Base-by-base conservation (phyloP, 37 sponge, comb jelly and placozoan genomes). In the Haliclona indistincta region DNA sequence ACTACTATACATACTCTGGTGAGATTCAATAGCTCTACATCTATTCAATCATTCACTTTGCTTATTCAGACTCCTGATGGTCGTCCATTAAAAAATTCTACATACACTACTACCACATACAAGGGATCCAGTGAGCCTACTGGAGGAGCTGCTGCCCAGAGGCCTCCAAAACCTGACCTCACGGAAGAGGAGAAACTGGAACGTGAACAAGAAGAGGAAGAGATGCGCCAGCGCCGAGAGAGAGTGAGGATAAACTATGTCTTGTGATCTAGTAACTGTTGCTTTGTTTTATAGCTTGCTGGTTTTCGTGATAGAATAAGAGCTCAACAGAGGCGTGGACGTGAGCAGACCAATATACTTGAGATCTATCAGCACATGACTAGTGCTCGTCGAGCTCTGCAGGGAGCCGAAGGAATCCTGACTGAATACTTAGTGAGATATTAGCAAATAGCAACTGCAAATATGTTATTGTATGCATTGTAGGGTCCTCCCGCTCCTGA, bases 331-430 rank as follows among this genome's bases (percentile, higher is more conserved):
- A 58, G 60, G 25, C 13, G 23, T 58, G 60, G 60, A 25, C 11
- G 60, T 25, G 60, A 58, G n/a, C 60, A 58, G 25, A 58, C 60
- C 7, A 25, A 58, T n/a, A 58, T 58, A n/a, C 60, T 58, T 7
- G 60, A 58, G n/a, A 58, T 58, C 11, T 58, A 58, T 20, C 60
- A 58, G 60, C 60, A 58, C 60, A 58, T 58, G 60, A 58, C 60
- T 6, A 25, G 26, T n/a, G 60, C n/a, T 7, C 60, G 60, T 58
- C 11, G 60, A n/a, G 60, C 60, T 58, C 13, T 58, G 6, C 60
- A 58, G 25, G 60, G 60, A 25, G 60, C 60, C n/a, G 60, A 58
- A n/a, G n/a, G n/a, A 25, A 58, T 58, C 7, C 22, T 58, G n/a
- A 26, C 11, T 25, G 60, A 58, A 58, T 58, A 58, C 25, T 58